A percentile compares a stretch with the other conserved stretches of the same genome.
These are phyloP conservation scores for Cyrtonyx montezumae DNA, from an alignment of 2,113 vertebrate genomes.

Conservation along the genomic window DNA sequence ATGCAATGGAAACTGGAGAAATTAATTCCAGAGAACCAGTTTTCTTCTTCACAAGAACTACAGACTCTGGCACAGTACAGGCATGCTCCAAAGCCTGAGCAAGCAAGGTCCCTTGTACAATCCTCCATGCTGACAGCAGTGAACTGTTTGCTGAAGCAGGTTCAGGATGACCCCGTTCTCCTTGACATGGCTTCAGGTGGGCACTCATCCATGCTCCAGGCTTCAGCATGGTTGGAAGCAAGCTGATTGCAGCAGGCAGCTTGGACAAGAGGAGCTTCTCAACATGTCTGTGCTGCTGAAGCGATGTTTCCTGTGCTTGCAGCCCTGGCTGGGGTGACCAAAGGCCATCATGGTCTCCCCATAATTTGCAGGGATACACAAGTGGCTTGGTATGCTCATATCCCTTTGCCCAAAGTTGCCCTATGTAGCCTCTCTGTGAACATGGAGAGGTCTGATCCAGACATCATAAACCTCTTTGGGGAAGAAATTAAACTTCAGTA, in stretches of 20 bases:
- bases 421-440: neutral
- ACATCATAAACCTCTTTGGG: neutral
- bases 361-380: neutral
- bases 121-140: neutral
- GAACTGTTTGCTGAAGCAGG: neutral
- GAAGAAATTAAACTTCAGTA: neutral
- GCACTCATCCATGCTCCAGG: rapidly evolving
- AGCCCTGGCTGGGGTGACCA: neutral
- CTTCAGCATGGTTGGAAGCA: neutral
- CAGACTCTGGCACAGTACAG: rapidly evolving
- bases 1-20: neutral
- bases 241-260: neutral
- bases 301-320: neutral
- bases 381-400: neutral
- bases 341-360: neutral
- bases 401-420: neutral
- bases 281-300: neutral
- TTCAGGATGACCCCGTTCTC: neutral
- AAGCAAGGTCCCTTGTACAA: neutral
- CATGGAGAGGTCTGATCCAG: neutral
- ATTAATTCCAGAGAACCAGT: neutral
- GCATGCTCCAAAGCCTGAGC: neutral
- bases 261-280: neutral
- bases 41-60: neutral
- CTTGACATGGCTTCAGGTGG: neutral